Base-by-base conservation (phyloP, 2,888 invertebrate species). In the Coleophora flavipennella region DNA sequence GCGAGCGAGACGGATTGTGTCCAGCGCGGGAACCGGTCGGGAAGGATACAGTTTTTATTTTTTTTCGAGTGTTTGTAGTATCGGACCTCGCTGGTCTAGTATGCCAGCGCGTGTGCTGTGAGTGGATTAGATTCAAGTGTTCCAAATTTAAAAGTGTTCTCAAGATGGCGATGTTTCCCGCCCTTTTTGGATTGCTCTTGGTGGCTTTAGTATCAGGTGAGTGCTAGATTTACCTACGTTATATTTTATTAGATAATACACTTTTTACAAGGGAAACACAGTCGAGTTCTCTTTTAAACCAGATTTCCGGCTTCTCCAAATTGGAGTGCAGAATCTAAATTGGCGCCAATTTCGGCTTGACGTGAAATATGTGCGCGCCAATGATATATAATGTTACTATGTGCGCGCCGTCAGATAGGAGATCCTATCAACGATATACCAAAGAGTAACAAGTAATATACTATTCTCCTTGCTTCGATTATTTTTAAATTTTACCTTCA, bases 161-260 rank as follows among this genome's bases (percentile, higher is more conserved):
- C 66, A 79, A 79, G 62, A 81, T 81, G 81, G 74, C 79, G 43
- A 68, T 53, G 43, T 47, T 79, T 73, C 69, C 79, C 79, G 81
- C 80, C 53, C 50, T 80, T 73, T 72, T 81, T 53, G 76, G 74
- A 67, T 63, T 80, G 54, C 52, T 79, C 29, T 48, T 79, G 60
- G 71, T 65, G 39, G 63, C 57, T 46, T 44, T 68, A 53, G 80
- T 77, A 28, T 64, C 75, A 81, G 81, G 81, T 81, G 49, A 65
- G 73, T 45, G 42, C 42, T 48, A 20, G 20, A 20, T 20, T 20
- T 20, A 20, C 20, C n/a, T 3, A 20, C 20, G 3, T 20, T 20
- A 20, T 20, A 4, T 20, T 4, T 20, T 20, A 20, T 6, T 20
- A 20, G 3, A 20, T 20, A 4, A 6, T 3, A 20, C 6, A 20